Evolutionary conservation across 2,113 vertebrate species (phyloP).

Genomic region (Emydura subglobosa): DNA sequence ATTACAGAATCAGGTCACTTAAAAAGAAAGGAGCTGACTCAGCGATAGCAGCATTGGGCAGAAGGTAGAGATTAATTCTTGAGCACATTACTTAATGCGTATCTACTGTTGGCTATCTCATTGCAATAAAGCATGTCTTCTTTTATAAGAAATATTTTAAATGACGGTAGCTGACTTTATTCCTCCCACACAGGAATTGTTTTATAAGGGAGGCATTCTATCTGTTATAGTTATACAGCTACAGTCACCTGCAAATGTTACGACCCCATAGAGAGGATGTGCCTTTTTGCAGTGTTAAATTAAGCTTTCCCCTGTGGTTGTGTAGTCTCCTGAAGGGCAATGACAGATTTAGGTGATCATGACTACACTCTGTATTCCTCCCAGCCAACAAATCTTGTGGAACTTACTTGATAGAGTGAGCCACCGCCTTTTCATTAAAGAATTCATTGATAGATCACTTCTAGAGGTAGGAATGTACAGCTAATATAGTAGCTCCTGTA

Average conservation of each 20-base stretch:
- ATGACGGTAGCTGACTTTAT: slow-evolving; percentile 55
- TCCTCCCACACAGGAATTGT: slow-evolving; percentile 17
- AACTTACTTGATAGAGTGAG: slow-evolving; percentile 29
- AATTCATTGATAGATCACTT: slow-evolving; percentile 24
- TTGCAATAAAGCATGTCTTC: slow-evolving; percentile 48
- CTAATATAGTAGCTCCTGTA: neutral
- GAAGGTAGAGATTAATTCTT: slow-evolving; percentile 78
- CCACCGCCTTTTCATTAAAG: slow-evolving; percentile 34
- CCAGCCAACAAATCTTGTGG: slow-evolving; percentile 47
- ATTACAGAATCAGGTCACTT: slow-evolving; percentile 86
- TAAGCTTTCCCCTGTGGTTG: neutral
- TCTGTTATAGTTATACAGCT: slow-evolving; percentile 45
- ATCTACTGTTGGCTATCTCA: slow-evolving; percentile 67
- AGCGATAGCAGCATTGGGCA: slow-evolving; percentile 58
- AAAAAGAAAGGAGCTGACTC: slow-evolving; percentile 83
- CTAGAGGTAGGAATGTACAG: slow-evolving; percentile 4
- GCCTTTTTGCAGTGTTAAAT: neutral
- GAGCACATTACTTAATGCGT: slow-evolving; percentile 62
- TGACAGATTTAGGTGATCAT: slow-evolving; percentile 53
- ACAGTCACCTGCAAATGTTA: neutral
- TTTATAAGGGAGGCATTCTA: slow-evolving; percentile 5
- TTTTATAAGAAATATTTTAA: slow-evolving; percentile 63
- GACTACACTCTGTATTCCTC: slow-evolving; percentile 44
- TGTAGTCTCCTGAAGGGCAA: slow-evolving; percentile 56
- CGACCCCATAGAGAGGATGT: neutral